Evolutionary conservation across 2,888 invertebrate genomes (phyloP).

Genomic region (Ormyrus pomaceus): DNA sequence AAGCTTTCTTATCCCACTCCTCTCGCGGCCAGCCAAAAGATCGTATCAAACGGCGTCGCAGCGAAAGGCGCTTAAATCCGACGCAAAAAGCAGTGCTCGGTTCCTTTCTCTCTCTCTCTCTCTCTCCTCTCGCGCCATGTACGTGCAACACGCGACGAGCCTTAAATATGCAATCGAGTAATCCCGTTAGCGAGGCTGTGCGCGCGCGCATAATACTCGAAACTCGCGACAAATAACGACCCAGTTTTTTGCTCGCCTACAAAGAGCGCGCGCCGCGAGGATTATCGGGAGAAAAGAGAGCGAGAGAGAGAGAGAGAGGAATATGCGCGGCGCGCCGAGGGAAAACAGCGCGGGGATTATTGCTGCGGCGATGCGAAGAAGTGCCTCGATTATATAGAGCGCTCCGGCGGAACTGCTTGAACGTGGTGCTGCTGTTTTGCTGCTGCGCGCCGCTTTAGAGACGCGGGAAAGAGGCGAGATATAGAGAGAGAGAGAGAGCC

Average conservation of each 20-base stretch:
- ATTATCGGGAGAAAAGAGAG: no score
- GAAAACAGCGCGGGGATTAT: no score
- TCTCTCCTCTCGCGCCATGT: neutral
- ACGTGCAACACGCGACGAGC: constrained; percentile 23
- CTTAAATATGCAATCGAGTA: constrained; percentile 21
- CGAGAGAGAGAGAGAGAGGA: no score
- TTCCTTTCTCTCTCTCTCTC: neutral
- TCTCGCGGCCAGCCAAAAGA: neutral
- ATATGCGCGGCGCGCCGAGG: no score
- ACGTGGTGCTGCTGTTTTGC: no score
- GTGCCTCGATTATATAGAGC: no score
- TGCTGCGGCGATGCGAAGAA: no score
- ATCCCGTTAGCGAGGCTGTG: neutral
- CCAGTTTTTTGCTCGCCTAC: neutral
- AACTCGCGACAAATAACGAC: constrained; percentile 17
- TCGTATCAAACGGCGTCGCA: neutral
- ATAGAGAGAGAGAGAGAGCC: no score
- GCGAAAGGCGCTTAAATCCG: neutral
- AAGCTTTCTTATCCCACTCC: constrained; percentile 3
- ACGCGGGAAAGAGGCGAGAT: no score
- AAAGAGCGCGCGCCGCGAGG: no score
- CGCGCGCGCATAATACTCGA: neutral
- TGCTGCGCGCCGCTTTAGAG: no score
- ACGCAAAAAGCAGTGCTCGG: neutral
- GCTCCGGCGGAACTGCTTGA: no score